A percentile compares a stretch with the other conserved stretches of the same genome.
Evolutionary conservation across 2,797 vertebrate genomes (phyloP).

Genomic region (Microctenopoma steveboyesi): DNA sequence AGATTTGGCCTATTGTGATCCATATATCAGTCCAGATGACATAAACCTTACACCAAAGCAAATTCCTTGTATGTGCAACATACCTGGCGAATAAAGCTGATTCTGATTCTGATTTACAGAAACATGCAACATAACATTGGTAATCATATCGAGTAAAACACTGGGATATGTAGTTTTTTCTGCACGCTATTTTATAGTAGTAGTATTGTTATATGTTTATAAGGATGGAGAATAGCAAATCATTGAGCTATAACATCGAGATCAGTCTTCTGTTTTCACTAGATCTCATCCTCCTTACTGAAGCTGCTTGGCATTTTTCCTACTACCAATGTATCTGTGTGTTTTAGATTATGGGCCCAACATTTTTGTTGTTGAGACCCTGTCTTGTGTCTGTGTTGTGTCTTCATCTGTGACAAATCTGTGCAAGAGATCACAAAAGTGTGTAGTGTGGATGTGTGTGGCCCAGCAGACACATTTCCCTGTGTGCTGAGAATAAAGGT

Average conservation of each 20-base stretch:
- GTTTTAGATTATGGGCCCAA: conserved; percentile 39
- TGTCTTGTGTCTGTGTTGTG: conserved; percentile 63
- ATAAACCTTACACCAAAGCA: background rate
- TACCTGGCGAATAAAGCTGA: no score
- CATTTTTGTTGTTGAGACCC: conserved; percentile 24
- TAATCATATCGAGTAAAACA: background rate
- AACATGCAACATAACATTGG: background rate
- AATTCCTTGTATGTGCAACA: no score
- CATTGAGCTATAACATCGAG: conserved; percentile 23
- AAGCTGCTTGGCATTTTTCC: conserved; percentile 50
- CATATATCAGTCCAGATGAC: conserved; percentile 14
- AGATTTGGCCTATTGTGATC: conserved; percentile 5
- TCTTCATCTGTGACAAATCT: conserved; percentile 58
- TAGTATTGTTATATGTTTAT: conserved; percentile 16
- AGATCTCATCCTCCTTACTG: conserved; percentile 11
- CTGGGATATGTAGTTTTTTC: background rate
- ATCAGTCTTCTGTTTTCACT: background rate
- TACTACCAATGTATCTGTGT: conserved; percentile 12
- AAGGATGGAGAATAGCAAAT: conserved; percentile 42
- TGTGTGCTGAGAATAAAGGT: conserved; percentile 68
- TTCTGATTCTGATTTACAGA: background rate
- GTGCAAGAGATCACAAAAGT: conserved; percentile 46
- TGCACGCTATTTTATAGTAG: conserved; percentile 10
- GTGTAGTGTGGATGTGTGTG: conserved; percentile 34
- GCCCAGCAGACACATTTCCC: conserved; percentile 56